Conservation (phyloP, 1,140 invertebrate species). For the Araneus ventricosus region DNA sequence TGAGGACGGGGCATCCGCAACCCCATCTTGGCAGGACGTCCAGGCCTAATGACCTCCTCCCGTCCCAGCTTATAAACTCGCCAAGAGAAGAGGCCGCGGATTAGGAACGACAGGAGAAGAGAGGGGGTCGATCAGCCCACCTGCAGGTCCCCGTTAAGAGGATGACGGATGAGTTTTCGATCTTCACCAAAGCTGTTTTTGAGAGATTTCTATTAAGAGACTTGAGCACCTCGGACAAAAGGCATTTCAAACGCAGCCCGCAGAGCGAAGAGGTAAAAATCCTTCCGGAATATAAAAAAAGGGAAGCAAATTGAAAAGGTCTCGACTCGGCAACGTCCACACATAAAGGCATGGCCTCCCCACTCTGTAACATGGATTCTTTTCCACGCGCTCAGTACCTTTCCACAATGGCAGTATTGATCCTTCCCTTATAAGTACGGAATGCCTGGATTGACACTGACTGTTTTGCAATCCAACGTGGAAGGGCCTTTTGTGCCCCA, state of each 20-base stretch:
- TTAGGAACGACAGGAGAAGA: background rate
- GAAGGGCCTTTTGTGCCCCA: background rate
- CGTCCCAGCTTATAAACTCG: background rate
- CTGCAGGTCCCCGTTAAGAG: slow-evolving; percentile 9
- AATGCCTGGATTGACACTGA: slow-evolving; percentile 14
- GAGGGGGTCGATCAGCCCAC: background rate
- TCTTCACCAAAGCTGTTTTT: slow-evolving; percentile 58
- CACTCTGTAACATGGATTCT: background rate
- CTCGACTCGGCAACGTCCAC: slow-evolving; percentile 6
- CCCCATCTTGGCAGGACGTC: slow-evolving; percentile 24
- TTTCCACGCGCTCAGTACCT: slow-evolving; percentile 14
- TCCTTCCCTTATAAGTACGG: background rate
- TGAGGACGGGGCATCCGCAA: background rate
- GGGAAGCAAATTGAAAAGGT: background rate
- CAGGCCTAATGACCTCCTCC: slow-evolving; percentile 29
- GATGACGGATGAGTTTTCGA: slow-evolving; percentile 60
- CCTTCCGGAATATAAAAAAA: background rate
- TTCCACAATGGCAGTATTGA: slow-evolving; percentile 1
- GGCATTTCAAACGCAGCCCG: slow-evolving; percentile 23
- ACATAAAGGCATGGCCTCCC: background rate
- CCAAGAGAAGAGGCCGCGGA: background rate
- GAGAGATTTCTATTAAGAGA: slow-evolving; percentile 63
- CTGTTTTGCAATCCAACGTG: background rate
- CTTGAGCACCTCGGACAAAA: slow-evolving; percentile 47
- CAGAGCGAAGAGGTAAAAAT: background rate